Base-by-base conservation (phyloP, 1,140 invertebrate genomes). In the Epicauta chinensis region DNA sequence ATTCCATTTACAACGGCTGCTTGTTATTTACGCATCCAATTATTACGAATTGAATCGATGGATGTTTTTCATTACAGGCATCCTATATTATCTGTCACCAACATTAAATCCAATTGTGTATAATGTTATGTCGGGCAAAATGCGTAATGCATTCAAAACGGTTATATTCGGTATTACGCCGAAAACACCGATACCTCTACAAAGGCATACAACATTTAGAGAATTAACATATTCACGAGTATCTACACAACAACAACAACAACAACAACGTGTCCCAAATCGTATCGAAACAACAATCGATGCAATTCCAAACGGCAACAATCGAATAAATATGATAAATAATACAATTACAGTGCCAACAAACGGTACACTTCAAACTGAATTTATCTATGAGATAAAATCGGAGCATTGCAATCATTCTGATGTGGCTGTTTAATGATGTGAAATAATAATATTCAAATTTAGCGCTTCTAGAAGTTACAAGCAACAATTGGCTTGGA, bases 61-160 rank as follows among this genome's bases (percentile, higher is more conserved):
- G 73, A 75, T 93, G 30, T 92, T 89, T 69, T 82, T 87, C 42
- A 75, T 87, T 3, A 80, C 86, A 11, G 90, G 90, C 1, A 81
- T 84, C 39, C 77, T 91, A 9, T 96, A 94, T 72, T 96, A 92
- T 68, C 80, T 93, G 38, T 91, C 87, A 16, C 85, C 86, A 14
- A 93, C 89, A 0, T 81, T 93, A 35, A 96, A 95, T 74, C 92
- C 92, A 0, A 89, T 95, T 53, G 71, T 96, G 0, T 96, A 96
- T 68, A 93, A 90, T 69, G 79, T 94, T 1, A 93, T 96, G 90
- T 93, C 90, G 4, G 77, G 81, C 23, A 85, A 85, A 58, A 95
- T 91, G 70, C 74, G 91, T 10, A 75, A 80, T 1, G 91, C 90
- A 1, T 93, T 93, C 59, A 81, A 78, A 46, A 79, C 85, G 61